Conservation (phyloP, 2,797 vertebrate species). For the Leptoclinus maculatus region DNA sequence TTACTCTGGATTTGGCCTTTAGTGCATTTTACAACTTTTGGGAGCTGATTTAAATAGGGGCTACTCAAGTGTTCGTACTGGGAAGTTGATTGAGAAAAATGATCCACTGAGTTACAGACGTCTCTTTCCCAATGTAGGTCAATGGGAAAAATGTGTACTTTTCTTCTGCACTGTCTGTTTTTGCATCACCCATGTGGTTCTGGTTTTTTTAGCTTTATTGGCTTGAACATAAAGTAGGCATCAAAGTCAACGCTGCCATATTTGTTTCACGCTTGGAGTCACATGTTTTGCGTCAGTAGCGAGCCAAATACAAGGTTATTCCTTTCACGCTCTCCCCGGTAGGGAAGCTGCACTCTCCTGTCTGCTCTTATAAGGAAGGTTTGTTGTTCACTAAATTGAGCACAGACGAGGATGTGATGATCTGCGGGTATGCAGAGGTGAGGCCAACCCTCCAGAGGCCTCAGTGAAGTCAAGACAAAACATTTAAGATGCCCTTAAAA, state of each 20-base stretch:
- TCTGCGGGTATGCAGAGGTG: constrained; percentile 23
- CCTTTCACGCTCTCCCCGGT: background rate
- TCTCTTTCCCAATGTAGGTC: background rate
- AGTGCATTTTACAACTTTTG: background rate
- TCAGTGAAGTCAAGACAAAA: constrained; percentile 58
- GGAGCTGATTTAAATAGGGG: background rate
- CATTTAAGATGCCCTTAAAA: constrained; percentile 42
- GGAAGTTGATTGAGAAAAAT: too few relatives aligned
- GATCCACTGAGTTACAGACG: background rate
- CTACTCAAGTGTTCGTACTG: background rate
- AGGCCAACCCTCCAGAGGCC: constrained; percentile 32
- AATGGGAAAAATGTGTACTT: background rate
- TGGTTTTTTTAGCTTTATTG: background rate
- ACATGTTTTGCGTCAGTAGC: constrained; percentile 29
- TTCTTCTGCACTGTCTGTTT: background rate
- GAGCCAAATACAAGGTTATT: constrained; percentile 5
- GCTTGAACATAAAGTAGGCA: background rate
- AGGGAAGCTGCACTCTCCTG: constrained; percentile 20
- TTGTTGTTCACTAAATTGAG: constrained; percentile 25
- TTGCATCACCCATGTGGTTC: constrained; percentile 15
- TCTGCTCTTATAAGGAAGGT: constrained; percentile 73
- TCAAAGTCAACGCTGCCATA: background rate
- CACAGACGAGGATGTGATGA: constrained; percentile 3
- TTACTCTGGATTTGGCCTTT: background rate
- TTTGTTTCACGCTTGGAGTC: constrained; percentile 15